Percentiles rank a stretch among this genome's conserved stretches.
These are phyloP conservation scores for Arge pagana DNA, from an alignment of 2,888 invertebrate genomes.

Conservation along the genomic window DNA sequence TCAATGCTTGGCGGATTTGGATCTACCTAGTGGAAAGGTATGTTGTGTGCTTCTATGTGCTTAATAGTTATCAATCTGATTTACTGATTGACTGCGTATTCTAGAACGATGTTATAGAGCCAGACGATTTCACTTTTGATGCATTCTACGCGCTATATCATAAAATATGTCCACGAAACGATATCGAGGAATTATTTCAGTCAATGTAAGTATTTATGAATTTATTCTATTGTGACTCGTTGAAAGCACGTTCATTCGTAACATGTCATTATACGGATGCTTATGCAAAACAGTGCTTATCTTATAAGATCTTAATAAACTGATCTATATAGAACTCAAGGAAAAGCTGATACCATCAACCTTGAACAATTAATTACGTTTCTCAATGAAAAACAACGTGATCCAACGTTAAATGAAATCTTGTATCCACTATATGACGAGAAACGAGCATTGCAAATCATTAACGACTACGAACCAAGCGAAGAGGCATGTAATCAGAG, in stretches of 20 bases:
- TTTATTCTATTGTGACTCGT: slow-evolving; percentile 12
- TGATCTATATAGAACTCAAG: slow-evolving; percentile 74
- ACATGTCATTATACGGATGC: neutral
- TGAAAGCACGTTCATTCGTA: too few relatives aligned
- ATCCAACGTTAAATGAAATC: slow-evolving; percentile 98
- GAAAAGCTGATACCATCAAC: slow-evolving; percentile 85
- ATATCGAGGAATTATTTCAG: slow-evolving; percentile 96
- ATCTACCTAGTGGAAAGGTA: slow-evolving; percentile 88
- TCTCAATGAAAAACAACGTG: slow-evolving; percentile 96
- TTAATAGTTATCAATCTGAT: neutral
- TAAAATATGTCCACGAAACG: slow-evolving; percentile 98
- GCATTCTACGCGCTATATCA: slow-evolving; percentile 98
- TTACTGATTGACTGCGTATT: slow-evolving; percentile 36
- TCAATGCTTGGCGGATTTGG: slow-evolving; percentile 92
- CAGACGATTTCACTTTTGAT: slow-evolving; percentile 94
- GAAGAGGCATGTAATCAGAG: slow-evolving; percentile 75
- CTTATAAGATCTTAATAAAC: neutral
- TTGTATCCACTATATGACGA: slow-evolving; percentile 96
- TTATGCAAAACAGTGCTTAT: neutral
- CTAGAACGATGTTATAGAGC: slow-evolving; percentile 92
- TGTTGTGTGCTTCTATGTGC: slow-evolving; percentile 24
- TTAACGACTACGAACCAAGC: slow-evolving; percentile 88
- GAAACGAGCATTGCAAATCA: slow-evolving; percentile 89
- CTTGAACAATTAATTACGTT: slow-evolving; percentile 89
- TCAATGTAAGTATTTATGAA: slow-evolving; percentile 77